Conservation (phyloP, 2,888 invertebrate genomes). For the Heterodera filipjevi region DNA sequence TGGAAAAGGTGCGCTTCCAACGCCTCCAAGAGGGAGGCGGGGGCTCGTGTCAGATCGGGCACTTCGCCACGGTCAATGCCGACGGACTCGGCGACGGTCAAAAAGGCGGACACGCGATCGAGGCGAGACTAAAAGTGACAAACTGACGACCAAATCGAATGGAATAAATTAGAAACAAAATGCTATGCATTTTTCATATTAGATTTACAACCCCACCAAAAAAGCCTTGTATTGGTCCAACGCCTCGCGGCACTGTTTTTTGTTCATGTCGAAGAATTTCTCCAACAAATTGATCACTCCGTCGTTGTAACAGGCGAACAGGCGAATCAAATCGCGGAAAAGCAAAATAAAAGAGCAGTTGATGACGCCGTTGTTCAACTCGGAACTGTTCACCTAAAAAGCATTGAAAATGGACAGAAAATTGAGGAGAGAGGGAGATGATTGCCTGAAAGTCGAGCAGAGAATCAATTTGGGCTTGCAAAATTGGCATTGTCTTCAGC, state of each 20-base stretch:
- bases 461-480: conserved; percentile 92
- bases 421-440: background rate
- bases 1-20: conserved; percentile 91
- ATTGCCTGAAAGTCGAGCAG: conserved; percentile 87
- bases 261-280: conserved; percentile 99
- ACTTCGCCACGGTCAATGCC: conserved; percentile 98
- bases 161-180: background rate
- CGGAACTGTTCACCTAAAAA: conserved; percentile 87
- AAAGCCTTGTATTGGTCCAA: conserved; percentile 98
- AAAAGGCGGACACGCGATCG: conserved; percentile 96
- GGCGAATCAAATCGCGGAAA: conserved; percentile 95
- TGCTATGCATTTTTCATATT: background rate
- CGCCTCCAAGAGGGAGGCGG: conserved; percentile 93
- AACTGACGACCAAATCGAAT: background rate
- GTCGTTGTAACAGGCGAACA: conserved; percentile 99
- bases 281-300: conserved; percentile 97
- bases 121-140: conserved; percentile 75
- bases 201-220: conserved; percentile 70
- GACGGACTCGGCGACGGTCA: conserved; percentile 82
- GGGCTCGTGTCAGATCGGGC: conserved; percentile 95
- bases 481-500: conserved; percentile 89
- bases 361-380: conserved; percentile 96
- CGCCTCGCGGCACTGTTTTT: conserved; percentile 95
- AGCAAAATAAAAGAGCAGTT: conserved; percentile 98
- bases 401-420: conserved; percentile 66